Base-by-base conservation (phyloP, 2,888 invertebrate genomes). In the Stenotaenia linearis region DNA sequence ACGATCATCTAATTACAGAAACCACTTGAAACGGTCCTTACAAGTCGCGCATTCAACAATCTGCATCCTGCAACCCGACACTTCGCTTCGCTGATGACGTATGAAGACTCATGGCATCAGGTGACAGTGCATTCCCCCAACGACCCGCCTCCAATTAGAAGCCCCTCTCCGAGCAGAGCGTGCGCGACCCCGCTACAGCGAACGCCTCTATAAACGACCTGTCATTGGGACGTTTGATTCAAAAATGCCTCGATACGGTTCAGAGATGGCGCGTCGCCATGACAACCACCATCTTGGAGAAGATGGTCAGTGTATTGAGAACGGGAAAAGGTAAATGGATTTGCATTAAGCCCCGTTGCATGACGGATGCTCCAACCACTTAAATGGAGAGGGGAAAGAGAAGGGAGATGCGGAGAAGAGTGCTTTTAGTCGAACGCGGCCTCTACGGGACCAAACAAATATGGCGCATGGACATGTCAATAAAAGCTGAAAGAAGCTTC, bases 281-380 rank as follows among this genome's bases (percentile, higher is more conserved):
- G 69, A 69, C 69, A 69, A 69, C 69, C 69, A 69, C 69, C 69
- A 69, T 69, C 69, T 69, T 69, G 69, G 69, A 25, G 69, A 69
- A 69, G 69, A 69, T 69, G 69, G 69, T 69, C 69, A 69, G 69
- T 69, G 69, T 69, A 69, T 69, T 69, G 69, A 69, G 28, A 69
- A 69, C 28, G 69, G 69, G 69, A 28, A 69, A 69, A 69, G 69
- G 69, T 69, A 69, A 69, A 69, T 69, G 69, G 69, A 69, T 69
- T 69, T 69, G 69, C 69, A 69, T 69, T 69, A 69, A 28, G 69
- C 69, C 69, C 69, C 69, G 28, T 69, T 69, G 69, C 69, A 69
- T 69, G 69, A 69, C 69, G 69, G 69, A 69, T 69, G 69, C 69
- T 69, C 69, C 69, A 69, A 69, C 69, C 69, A 69, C 69, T 69